Conservation (phyloP, 2,888 invertebrate genomes). For the Lepidochrysops patricia region DNA sequence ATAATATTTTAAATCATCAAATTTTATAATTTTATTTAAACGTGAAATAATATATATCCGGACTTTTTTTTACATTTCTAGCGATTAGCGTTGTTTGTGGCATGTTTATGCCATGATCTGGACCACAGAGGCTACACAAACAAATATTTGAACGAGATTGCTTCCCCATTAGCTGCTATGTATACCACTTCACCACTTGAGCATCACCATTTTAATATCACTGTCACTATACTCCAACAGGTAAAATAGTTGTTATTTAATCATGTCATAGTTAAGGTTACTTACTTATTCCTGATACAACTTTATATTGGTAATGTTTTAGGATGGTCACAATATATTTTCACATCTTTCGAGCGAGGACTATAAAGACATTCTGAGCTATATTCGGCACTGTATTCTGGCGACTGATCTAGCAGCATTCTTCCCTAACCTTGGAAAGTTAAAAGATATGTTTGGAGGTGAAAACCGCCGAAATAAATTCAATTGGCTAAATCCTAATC, state of each 20-base stretch:
- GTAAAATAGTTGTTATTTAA: conserved; percentile 40
- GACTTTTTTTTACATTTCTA: conserved; percentile 52
- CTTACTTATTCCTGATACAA: too few relatives aligned
- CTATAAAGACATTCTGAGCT: conserved; percentile 83
- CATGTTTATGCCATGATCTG: conserved; percentile 88
- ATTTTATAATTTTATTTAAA: too few relatives aligned
- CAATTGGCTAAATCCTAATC: conserved; percentile 77
- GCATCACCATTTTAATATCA: conserved; percentile 92
- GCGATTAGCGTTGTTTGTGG: conserved; percentile 85
- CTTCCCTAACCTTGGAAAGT: conserved; percentile 81
- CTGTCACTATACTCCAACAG: conserved; percentile 88
- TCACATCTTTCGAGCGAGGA: conserved; percentile 80
- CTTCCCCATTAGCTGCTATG: conserved; percentile 87
- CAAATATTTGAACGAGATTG: conserved; percentile 88
- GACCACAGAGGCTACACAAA: conserved; percentile 92
- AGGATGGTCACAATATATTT: conserved; percentile 92
- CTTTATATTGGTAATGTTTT: conserved; percentile 33
- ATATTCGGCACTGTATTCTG: conserved; percentile 86
- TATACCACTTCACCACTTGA: conserved; percentile 91
- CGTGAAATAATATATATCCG: too few relatives aligned
- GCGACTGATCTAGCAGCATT: conserved; percentile 89
- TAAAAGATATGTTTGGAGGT: conserved; percentile 66
- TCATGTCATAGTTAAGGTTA: too few relatives aligned
- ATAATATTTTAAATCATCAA: too few relatives aligned
- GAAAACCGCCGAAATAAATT: conserved; percentile 64